Conservation (phyloP, 1,140 invertebrate genomes). For the Drosophila albomicans region DNA sequence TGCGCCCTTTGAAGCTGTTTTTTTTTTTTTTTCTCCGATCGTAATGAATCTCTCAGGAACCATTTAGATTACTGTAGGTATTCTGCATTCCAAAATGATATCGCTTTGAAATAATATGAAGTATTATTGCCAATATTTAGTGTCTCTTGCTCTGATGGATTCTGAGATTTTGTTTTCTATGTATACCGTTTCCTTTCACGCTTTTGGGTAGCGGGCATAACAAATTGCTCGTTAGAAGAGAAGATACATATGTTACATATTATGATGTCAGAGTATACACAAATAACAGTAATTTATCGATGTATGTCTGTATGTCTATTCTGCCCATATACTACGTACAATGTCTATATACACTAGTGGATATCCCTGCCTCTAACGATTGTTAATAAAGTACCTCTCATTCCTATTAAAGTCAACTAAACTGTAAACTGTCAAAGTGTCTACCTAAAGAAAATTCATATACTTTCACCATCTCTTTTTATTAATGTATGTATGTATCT, state of each 20-base stretch:
- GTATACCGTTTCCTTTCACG: too few species aligned
- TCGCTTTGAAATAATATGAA: too few species aligned
- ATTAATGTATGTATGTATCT: conserved; percentile 3
- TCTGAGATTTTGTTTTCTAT: too few species aligned
- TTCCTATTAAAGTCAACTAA: conserved; percentile 23
- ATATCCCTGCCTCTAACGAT: conserved; percentile 39
- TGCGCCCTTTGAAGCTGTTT: too few species aligned
- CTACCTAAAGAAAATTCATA: conserved; percentile 24
- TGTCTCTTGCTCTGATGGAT: too few species aligned
- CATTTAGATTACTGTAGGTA: too few species aligned
- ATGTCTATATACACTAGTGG: conserved; percentile 6
- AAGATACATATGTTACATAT: conserved; percentile 1
- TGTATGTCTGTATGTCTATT: conserved; percentile 15
- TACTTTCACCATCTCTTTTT: conserved; percentile 7
- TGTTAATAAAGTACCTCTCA: conserved; percentile 48
- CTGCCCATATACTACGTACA: conserved; percentile 10
- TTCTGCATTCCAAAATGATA: too few species aligned
- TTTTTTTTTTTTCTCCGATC: too few species aligned
- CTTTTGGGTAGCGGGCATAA: too few species aligned
- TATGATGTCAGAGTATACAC: conserved; percentile 27
- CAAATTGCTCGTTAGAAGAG: conserved; percentile 11
- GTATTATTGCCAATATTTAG: too few species aligned
- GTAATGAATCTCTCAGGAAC: too few species aligned
- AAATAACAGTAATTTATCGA: conserved; percentile 22
- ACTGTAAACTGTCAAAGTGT: conserved; percentile 33